Evolutionary conservation across 1,140 invertebrate species (phyloP).

Genomic region (Popillia japonica): DNA sequence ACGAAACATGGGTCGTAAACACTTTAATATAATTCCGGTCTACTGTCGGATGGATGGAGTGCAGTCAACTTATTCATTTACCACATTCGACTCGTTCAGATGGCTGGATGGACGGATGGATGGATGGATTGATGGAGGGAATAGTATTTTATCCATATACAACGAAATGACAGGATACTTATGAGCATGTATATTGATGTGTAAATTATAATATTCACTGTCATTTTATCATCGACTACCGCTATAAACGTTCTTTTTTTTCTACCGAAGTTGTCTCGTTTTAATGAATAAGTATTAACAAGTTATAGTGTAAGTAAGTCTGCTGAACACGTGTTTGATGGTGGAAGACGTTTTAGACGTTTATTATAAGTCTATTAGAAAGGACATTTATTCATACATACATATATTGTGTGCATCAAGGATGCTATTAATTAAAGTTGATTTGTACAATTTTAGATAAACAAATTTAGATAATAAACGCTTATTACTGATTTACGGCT

Average conservation of each 20-base stretch:
- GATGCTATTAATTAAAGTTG: no score
- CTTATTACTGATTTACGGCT: no score
- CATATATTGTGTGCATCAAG: no score
- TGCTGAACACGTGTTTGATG: not conserved
- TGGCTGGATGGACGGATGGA: no score
- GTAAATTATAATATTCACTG: constrained; percentile 29
- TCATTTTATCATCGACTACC: constrained; percentile 1
- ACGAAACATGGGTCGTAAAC: constrained; percentile 37
- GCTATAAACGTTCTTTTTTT: not conserved
- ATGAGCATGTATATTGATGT: not conserved
- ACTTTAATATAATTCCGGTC: constrained; percentile 38
- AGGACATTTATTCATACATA: not conserved
- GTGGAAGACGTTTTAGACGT: not conserved
- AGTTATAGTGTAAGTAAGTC: not conserved
- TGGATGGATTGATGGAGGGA: no score
- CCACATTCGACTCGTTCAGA: no score
- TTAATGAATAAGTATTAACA: not conserved
- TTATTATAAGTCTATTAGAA: not conserved
- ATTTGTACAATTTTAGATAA: no score
- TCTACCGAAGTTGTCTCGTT: no score
- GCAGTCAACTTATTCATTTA: no score
- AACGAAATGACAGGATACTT: not conserved
- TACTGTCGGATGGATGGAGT: no score
- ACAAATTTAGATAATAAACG: no score
- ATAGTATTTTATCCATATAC: not conserved